Conservation (phyloP, 2,113 vertebrate species). For the Microtus oregoni region DNA sequence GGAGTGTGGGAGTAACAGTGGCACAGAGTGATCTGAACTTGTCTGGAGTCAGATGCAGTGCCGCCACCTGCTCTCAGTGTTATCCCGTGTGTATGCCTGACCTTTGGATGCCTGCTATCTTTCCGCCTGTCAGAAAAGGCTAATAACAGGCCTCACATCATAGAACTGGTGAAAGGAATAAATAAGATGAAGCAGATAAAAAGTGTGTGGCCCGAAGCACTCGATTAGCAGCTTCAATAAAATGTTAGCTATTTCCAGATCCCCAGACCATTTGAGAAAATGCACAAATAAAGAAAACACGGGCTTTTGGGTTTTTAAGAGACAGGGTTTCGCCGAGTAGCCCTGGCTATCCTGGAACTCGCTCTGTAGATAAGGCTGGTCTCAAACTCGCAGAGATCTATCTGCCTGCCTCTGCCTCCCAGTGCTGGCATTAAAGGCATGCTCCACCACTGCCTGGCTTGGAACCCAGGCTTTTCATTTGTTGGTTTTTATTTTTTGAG, state of each 20-base stretch:
- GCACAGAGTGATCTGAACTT: background rate
- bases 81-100: background rate
- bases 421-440: background rate
- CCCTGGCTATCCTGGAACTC: background rate
- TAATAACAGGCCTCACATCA: constrained; percentile 65
- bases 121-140: constrained; percentile 37
- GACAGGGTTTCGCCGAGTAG: background rate
- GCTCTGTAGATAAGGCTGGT: background rate
- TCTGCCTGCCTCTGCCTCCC: background rate
- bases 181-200: constrained; percentile 29
- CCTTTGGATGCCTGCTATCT: constrained; percentile 36
- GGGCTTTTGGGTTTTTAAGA: background rate
- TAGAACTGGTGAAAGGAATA: background rate
- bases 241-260: background rate
- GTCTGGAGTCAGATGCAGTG: background rate
- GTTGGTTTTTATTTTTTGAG: background rate
- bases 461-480: background rate
- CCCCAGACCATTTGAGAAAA: background rate
- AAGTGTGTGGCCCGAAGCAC: background rate
- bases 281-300: background rate
- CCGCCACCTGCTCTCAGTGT: background rate
- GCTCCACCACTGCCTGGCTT: background rate
- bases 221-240: constrained; percentile 39
- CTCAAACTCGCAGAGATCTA: background rate
- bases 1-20: background rate